Evolutionary conservation across 2,113 vertebrate species (phyloP), one percentile per base, ranked within the genome.

Genomic region (Ciconia boyciana): DNA sequence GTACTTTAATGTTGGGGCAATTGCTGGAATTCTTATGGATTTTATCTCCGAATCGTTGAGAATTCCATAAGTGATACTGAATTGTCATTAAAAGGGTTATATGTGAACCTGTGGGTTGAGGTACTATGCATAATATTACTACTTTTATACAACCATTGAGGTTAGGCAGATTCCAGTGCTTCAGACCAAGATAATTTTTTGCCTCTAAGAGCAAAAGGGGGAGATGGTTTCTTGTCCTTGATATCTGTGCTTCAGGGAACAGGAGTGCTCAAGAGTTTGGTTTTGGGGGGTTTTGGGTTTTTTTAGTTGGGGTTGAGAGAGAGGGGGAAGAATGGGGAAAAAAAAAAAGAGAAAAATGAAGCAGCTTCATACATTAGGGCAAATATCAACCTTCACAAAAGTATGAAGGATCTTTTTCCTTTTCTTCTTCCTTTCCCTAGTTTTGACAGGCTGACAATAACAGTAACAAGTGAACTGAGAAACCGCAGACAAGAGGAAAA

Each of bases 21-120:
- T 41, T 79, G 17, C 25, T 90, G 43, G 34, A 69, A 28, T 92
- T 55, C 26, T 32, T 41, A 41, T 21, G 66, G 49, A 16, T 65
- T 95, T 90, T n/a, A 4, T 64, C 24, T 58, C 0, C 0, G 41
- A 70, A 18, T 78, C 0, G 0, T 7, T 58, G 36, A 54, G 65
- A 58, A 54, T 58, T 78, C 39, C 3, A 0, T 28, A 32, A 57
- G 13, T 32, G 62, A 8, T 58, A 21, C 5, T 16, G 51, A 78
- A 19, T 64, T 81, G 25, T 58, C 51, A 5, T 72, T 86, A 51
- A 65, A 86, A 26, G 43, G 11, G 6, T 66, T 58, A 4, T 14
- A 2, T 17, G 10, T 54, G 48, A 31, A 6, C 36, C 6, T 41
- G 5, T 64, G 48, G 16, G 4, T 91, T 66, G 43, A 36, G 28